A percentile compares a stretch with the other conserved stretches of the same genome.
Conservation (phyloP, 2,888 invertebrate genomes). For the Dicyrtoma fusca region DNA sequence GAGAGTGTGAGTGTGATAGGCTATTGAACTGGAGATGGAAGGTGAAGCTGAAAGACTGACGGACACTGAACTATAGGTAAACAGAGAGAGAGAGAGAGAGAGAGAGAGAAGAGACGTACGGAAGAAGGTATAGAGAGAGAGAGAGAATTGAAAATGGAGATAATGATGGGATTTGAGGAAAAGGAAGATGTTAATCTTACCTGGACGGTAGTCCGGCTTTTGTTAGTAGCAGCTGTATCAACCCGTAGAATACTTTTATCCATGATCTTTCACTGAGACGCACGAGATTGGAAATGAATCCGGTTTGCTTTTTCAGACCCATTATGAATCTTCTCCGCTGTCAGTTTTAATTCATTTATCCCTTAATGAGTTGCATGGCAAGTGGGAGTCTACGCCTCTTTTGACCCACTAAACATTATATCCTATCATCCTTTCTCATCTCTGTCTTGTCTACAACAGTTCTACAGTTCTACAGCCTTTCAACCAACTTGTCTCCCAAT, state of each 20-base stretch:
- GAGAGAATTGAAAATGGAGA: neutral
- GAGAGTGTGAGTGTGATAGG: too few species aligned
- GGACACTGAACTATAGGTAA: too few species aligned
- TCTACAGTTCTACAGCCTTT: too few species aligned
- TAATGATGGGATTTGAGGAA: neutral
- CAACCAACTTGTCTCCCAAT: too few species aligned
- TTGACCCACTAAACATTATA: constrained; percentile 20
- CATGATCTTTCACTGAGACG: constrained; percentile 29
- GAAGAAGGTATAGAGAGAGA: neutral
- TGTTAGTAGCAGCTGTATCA: constrained; percentile 13
- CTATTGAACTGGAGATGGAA: neutral
- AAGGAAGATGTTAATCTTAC: constrained; percentile 30
- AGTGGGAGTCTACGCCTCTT: constrained; percentile 23
- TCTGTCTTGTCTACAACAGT: too few species aligned
- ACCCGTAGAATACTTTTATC: constrained; percentile 35
- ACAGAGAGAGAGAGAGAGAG: too few species aligned
- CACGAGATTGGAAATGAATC: constrained; percentile 34
- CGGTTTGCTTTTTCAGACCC: constrained; percentile 17
- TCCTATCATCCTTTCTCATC: too few species aligned
- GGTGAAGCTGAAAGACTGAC: neutral
- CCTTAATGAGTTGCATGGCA: constrained; percentile 31
- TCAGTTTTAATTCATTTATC: constrained; percentile 41
- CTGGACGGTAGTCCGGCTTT: constrained; percentile 21
- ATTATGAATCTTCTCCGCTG: constrained; percentile 40
- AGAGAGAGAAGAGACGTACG: too few species aligned